Conservation (phyloP, 2,113 vertebrate genomes). For the Melanostigma gelatinosum region DNA sequence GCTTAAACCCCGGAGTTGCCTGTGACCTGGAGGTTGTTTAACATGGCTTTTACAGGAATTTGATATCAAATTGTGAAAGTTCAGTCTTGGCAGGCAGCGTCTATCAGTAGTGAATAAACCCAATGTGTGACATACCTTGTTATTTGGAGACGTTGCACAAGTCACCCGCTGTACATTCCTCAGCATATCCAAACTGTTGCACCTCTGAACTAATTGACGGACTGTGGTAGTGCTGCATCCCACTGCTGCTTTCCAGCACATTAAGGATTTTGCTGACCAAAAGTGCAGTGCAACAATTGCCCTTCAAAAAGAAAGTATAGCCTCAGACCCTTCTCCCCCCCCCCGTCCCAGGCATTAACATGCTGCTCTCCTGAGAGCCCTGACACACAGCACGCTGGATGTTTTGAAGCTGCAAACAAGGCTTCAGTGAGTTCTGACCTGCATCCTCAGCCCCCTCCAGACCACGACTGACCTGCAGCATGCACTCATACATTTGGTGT, state of each 20-base stretch:
- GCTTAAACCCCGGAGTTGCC: not conserved
- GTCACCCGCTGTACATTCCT: not conserved
- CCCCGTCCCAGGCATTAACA: slow-evolving; percentile 5
- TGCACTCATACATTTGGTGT: not conserved
- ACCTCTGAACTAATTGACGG: not conserved
- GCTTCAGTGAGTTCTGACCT: slow-evolving; percentile 17
- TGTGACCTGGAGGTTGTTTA: not conserved
- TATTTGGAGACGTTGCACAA: not conserved
- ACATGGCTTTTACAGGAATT: not conserved
- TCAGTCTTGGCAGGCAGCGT: not conserved
- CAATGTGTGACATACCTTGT: not conserved
- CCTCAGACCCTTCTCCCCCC: slow-evolving; percentile 12
- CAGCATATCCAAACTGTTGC: not conserved
- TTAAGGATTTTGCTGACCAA: slow-evolving; percentile 20
- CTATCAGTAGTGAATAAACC: not conserved
- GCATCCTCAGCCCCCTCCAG: slow-evolving; percentile 12
- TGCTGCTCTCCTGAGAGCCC: slow-evolving; percentile 28
- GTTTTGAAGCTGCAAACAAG: slow-evolving; percentile 32
- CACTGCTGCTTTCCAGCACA: not conserved
- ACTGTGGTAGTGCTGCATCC: not conserved
- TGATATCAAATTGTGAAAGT: not conserved
- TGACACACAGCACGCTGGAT: slow-evolving; percentile 23
- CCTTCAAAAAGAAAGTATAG: slow-evolving; percentile 30
- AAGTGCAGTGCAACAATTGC: not conserved
- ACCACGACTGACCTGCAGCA: not conserved